Evolutionary conservation across 2,113 vertebrate species (phyloP).

Genomic region (Stigmatopora argus): DNA sequence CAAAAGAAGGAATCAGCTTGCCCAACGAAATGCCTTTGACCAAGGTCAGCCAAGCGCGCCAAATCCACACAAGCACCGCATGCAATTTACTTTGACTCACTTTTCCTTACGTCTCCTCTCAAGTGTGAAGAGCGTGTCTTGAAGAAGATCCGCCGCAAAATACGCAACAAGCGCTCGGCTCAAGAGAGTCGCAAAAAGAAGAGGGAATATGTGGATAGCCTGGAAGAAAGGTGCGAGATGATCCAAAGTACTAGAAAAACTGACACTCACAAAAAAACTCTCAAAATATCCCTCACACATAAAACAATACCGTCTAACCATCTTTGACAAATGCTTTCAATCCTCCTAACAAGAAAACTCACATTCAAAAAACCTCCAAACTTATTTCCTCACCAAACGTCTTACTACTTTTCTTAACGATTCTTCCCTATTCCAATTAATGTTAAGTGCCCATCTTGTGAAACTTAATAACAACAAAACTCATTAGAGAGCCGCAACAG

Average conservation of each 20-base stretch:
- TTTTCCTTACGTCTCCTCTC: conserved; percentile 32
- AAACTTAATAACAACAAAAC: not conserved
- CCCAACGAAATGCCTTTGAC: conserved; percentile 86
- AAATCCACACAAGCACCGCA: conserved; percentile 15
- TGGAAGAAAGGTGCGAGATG: conserved; percentile 78
- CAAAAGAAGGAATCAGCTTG: conserved; percentile 83
- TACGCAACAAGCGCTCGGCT: conserved; percentile 89
- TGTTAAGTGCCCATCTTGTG: not conserved
- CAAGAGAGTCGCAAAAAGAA: conserved; percentile 94
- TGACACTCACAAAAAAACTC: no score
- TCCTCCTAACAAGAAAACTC: no score
- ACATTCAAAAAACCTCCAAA: no score
- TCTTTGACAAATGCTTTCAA: no score
- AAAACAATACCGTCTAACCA: no score
- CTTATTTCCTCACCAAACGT: no score
- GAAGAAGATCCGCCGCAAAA: conserved; percentile 92
- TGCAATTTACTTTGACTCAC: conserved; percentile 13
- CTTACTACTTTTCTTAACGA: no score
- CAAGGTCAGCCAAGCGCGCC: conserved; percentile 72
- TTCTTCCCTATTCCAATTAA: not conserved
- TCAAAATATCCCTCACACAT: no score
- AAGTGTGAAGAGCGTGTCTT: conserved; percentile 87
- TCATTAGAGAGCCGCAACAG: not conserved
- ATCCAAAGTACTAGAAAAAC: not conserved
- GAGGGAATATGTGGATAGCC: conserved; percentile 84